Evolutionary conservation across 2,888 invertebrate genomes (phyloP).

Genomic region (Drosophila falleni): DNA sequence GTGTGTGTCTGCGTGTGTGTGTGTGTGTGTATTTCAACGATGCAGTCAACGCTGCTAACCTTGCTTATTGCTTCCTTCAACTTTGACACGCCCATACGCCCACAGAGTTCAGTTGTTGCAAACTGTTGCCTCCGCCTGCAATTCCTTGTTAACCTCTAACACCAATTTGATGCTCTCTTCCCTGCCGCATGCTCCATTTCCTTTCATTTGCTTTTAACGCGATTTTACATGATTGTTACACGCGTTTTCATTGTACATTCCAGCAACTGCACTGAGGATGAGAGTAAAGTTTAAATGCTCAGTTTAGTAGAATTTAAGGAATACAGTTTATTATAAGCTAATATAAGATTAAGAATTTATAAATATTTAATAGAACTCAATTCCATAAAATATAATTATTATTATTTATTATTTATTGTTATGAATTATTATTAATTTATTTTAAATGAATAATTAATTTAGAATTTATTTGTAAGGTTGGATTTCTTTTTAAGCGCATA

Average conservation of each 20-base stretch:
- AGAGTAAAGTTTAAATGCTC: constrained; percentile 14
- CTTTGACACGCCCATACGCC: constrained; percentile 43
- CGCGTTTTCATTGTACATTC: constrained; percentile 60
- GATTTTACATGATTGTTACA: constrained; percentile 77
- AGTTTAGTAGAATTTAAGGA: background rate
- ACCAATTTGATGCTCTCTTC: constrained; percentile 66
- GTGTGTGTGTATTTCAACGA: background rate
- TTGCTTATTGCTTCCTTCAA: constrained; percentile 14
- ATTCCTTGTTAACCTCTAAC: constrained; percentile 69
- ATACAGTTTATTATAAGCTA: background rate
- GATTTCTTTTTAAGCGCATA: too few species aligned
- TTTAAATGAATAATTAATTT: too few species aligned
- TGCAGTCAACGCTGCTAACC: constrained; percentile 20
- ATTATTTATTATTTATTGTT: too few species aligned
- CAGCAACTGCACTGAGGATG: constrained; percentile 18
- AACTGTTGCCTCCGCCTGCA: constrained; percentile 25
- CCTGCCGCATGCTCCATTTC: constrained; percentile 49
- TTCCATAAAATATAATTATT: too few species aligned
- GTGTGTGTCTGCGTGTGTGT: background rate
- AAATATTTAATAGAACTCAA: too few species aligned
- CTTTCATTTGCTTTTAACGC: constrained; percentile 48
- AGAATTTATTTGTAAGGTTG: too few species aligned
- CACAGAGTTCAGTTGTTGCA: constrained; percentile 36
- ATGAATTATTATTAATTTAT: too few species aligned
- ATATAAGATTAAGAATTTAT: too few species aligned